phyloP scores from a whole-genome alignment of 2,113 vertebrate genomes.

The Cyprinus carpio region DNA sequence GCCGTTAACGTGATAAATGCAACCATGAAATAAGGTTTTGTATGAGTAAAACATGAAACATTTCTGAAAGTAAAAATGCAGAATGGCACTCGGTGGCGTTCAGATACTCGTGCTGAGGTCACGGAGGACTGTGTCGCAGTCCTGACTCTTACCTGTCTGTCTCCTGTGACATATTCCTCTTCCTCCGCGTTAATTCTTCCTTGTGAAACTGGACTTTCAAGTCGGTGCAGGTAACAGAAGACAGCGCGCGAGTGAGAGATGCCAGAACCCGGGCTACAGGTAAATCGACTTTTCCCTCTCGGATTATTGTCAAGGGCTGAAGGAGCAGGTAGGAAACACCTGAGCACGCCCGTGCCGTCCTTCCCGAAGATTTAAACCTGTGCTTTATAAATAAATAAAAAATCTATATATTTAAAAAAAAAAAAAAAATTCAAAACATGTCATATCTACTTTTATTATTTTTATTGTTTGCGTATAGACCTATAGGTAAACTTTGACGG shows the following conservation, averaged over 20 bases:
- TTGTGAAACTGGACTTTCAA: conserved; percentile 95
- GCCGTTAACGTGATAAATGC: too few species aligned
- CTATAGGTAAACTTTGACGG: conserved; percentile 77
- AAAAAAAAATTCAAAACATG: too few species aligned
- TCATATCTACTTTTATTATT: conserved; percentile 47
- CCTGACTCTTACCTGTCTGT: conserved; percentile 90
- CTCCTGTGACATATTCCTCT: conserved; percentile 96
- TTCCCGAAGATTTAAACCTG: conserved; percentile 39
- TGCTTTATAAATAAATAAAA: not conserved
- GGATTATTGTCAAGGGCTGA: conserved; percentile 67
- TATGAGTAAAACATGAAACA: not conserved
- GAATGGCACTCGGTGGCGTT: conserved; percentile 8
- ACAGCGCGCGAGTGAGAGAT: conserved; percentile 67
- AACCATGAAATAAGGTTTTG: too few species aligned
- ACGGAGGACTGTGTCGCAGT: conserved; percentile 66
- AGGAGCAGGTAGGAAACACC: conserved; percentile 67
- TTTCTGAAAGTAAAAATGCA: not conserved
- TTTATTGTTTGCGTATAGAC: conserved; percentile 52
- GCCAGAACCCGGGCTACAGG: conserved; percentile 84
- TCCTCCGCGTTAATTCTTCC: conserved; percentile 76
- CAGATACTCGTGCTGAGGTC: conserved; percentile 14
- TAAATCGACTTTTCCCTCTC: conserved; percentile 84
- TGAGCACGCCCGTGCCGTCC: conserved; percentile 50
- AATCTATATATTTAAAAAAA: not conserved
- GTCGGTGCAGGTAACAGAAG: conserved; percentile 86